phyloP scores from a whole-genome alignment of 2,888 invertebrate species.

The Odiellus spinosus region DNA sequence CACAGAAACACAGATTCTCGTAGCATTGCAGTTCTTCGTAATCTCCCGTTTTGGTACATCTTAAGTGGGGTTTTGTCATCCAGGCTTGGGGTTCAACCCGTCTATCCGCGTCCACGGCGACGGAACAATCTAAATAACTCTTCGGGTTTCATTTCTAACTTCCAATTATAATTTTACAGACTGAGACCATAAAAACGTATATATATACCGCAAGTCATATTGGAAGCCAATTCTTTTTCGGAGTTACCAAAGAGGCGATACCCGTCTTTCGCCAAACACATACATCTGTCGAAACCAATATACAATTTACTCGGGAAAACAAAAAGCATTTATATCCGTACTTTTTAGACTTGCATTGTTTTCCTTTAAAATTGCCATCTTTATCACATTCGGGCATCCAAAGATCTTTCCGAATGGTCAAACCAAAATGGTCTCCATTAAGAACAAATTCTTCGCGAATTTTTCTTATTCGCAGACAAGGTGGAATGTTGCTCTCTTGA shows the following conservation, averaged over 20 bases:
- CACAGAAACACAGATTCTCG: constrained; percentile 8
- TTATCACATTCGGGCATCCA: constrained; percentile 10
- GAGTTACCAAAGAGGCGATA: constrained; percentile 6
- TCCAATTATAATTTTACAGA: no score
- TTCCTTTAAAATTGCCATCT: constrained; percentile 5
- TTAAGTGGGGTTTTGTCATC: constrained; percentile 6
- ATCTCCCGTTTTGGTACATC: constrained; percentile 6
- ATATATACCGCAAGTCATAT: constrained; percentile 11
- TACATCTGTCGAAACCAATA: constrained; percentile 1
- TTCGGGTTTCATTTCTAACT: no score
- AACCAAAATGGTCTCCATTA: no score
- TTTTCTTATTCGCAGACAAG: no score
- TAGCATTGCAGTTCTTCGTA: constrained; percentile 10
- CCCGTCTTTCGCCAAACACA: constrained; percentile 5
- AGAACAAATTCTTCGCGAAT: no score
- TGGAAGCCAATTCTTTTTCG: constrained; percentile 1
- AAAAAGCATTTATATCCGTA: background rate
- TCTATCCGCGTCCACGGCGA: no score
- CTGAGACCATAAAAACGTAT: no score
- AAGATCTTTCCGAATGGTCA: background rate
- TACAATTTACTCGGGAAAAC: no score
- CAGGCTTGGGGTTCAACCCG: background rate
- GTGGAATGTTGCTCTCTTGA: no score
- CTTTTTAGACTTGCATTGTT: constrained; percentile 7
- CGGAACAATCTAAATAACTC: no score